Base-by-base conservation (phyloP, 2,888 invertebrate species). In the Smittia sp. region DNA sequence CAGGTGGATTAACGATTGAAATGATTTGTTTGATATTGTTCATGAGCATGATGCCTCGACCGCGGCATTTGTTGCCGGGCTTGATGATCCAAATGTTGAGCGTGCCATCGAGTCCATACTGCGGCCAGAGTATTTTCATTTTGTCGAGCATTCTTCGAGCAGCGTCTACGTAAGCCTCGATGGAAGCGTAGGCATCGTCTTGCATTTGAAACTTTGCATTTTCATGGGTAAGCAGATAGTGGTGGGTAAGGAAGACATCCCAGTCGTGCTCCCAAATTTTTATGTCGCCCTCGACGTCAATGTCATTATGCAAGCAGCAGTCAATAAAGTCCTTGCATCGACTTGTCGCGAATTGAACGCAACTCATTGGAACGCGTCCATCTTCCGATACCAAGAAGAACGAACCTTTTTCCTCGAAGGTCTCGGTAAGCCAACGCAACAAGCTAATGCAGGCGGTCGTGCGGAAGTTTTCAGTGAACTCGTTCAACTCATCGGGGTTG, bases 71-170 rank as follows among this genome's bases (percentile, higher is more conserved):
- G 77, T 94, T 95, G 0, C 96, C 96, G 0, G 96, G 96, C 80
- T 97, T 97, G 75, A 96, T 88, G 76, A 97, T 96, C 96, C 97
- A 97, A 76, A 96, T 89, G 81, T 96, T 96, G 74, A 88, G 86
- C 75, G 65, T 65, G 13, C 73, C 97, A 80, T 97, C 96, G 76
- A 92, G 86, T 39, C 90, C 88, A 76, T 91, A 86, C 80, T 94
- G 94, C 0, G 94, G 93, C 91, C 93, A 93, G 79, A 86, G 88
- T 74, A 86, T 87, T 15, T 85, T 83, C 77, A 95, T 85, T 62
- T 88, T 86, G 18, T 87, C 86, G 74, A 94, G 80, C 46, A 90
- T 81, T 75, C 87, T 85, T 68, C 86, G 84, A 3, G 87, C 86
- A 77, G 83, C 85, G 69, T 77, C 77, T 25, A 80, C 77, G 74